phyloP scores from a whole-genome alignment of 2,797 vertebrate species.

The Anguilla obscura region DNA sequence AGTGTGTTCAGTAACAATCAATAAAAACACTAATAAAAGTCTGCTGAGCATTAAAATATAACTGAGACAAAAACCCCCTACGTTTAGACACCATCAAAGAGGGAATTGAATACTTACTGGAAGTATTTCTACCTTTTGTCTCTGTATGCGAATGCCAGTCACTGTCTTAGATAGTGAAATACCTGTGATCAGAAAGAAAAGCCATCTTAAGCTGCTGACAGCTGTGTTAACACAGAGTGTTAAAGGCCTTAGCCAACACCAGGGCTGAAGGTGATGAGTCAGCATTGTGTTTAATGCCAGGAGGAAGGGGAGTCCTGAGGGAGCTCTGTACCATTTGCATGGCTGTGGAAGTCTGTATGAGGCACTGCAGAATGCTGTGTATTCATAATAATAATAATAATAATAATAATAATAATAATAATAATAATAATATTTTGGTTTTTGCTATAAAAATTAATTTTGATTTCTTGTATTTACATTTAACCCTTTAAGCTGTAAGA shows the following conservation, averaged over 20 bases:
- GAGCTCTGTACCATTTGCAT: conserved; percentile 45
- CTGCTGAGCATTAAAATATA: not conserved
- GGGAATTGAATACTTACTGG: not conserved
- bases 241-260: conserved; percentile 64
- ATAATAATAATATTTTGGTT: too few relatives aligned
- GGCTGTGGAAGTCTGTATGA: conserved; percentile 42
- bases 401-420: too few relatives aligned
- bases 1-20: not conserved
- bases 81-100: not conserved
- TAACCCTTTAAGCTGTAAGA: too few relatives aligned
- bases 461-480: too few relatives aligned
- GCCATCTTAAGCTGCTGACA: conserved; percentile 65
- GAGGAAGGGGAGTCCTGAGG: conserved; percentile 41
- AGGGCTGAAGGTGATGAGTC: conserved; percentile 58
- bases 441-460: too few relatives aligned
- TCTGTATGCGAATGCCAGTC: conserved; percentile 60
- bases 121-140: conserved; percentile 57
- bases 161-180: conserved; percentile 64
- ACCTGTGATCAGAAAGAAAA: conserved; percentile 68
- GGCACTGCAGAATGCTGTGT: not conserved
- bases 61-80: not conserved
- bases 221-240: conserved; percentile 62
- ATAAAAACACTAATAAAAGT: not conserved
- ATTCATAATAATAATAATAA: too few relatives aligned
- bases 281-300: conserved; percentile 61